Evolutionary conservation across 2,888 invertebrate species (phyloP), one percentile per base, ranked within the genome.

Genomic region (Ornithoptera alexandrae): DNA sequence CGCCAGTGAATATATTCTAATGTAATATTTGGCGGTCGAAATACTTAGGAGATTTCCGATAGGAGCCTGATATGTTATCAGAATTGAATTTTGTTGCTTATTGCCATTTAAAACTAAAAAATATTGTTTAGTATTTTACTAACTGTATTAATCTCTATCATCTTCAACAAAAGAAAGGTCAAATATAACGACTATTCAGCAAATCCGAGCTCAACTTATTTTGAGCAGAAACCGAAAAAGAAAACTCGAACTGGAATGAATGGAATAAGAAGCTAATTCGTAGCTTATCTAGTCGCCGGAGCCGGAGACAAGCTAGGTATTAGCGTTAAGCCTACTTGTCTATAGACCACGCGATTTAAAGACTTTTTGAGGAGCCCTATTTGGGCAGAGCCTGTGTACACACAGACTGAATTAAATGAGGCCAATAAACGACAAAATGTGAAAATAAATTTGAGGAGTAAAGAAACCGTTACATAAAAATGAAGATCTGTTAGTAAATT

Each of bases 261-360:
- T 53, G 64, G 57, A 63, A 64, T 64, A 50, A 59, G 64, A 64
- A 64, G 30, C 63, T 64, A 68, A 68, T 68, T 24, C 68, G 60
- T 36, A 53, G 30, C 59, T 68, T 68, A 68, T 64, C 68, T 64
- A 68, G 68, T 68, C 68, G 53, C 53, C 36, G 59, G 63, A 53
- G 59, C 60, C 50, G 59, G 64, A 36, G 62, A 64, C 57, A 39
- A 24, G 46, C 42, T 63, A 68, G 68, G 64, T 68, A 22, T 68
- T 68, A 68, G 50, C 18, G 12, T 46, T 68, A 60, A 68, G 68
- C 68, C 64, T 59, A 68, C 68, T 68, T 58, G 68, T 58, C 46
- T 63, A 68, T 68, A 59, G 61, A 58, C 57, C 50, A 59, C 46
- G 68, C 22, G 50, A 36, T 68, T 50, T 63, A 59, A 68, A 59